Evolutionary conservation across 2,797 vertebrate species (phyloP).

Genomic region (Pteronotus mesoamericanus): DNA sequence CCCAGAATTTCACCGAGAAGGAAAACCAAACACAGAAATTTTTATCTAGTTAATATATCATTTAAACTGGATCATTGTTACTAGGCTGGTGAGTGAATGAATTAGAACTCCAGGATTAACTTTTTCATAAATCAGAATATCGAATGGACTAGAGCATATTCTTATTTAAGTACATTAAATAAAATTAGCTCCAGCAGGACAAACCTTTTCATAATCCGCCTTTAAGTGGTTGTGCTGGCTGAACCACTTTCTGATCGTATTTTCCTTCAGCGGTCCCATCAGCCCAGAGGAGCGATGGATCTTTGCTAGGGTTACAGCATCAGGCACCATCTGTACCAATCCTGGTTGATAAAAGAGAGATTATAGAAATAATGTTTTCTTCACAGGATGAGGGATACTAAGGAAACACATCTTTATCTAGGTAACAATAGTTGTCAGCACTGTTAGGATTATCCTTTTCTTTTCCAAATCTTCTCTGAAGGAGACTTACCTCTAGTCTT

Average conservation of each 20-base stretch:
- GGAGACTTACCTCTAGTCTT: background rate
- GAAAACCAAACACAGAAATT: background rate
- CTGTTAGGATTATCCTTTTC: background rate
- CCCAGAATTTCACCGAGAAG: background rate
- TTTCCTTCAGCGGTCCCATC: conserved; percentile 83
- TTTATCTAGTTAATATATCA: background rate
- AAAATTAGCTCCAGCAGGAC: conserved; percentile 49
- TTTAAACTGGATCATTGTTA: background rate
- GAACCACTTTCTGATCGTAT: conserved; percentile 85
- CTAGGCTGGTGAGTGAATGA: background rate
- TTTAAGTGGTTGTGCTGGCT: conserved; percentile 77
- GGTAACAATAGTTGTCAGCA: background rate
- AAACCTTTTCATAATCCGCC: conserved; percentile 81
- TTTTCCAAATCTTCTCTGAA: background rate
- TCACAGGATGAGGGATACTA: background rate
- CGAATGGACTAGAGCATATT: background rate
- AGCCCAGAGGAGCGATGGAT: conserved; percentile 82
- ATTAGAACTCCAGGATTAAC: conserved; percentile 40
- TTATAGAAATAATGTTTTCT: background rate
- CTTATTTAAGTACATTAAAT: conserved; percentile 46
- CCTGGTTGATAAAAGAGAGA: conserved; percentile 71
- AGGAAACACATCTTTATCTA: background rate
- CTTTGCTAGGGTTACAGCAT: conserved; percentile 81
- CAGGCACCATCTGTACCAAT: conserved; percentile 83
- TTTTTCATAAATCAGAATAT: conserved; percentile 20